Percentiles rank a stretch among this genome's conserved stretches.
These are phyloP conservation scores for Iguana delicatissima DNA, from an alignment of 2,797 vertebrate genomes.

Conservation along the genomic window DNA sequence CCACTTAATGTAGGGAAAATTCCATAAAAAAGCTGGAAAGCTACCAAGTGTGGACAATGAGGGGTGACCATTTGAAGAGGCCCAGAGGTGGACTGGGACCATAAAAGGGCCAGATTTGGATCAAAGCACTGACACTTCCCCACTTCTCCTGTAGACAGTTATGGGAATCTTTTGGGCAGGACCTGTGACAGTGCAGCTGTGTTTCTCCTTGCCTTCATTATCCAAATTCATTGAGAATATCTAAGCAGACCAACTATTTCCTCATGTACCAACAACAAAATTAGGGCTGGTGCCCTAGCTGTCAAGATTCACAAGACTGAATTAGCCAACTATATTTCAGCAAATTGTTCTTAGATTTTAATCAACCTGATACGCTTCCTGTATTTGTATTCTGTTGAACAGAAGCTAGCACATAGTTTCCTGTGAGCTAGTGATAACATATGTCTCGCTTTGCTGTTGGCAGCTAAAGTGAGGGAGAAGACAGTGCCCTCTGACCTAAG, in stretches of 20 bases:
- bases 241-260: neutral
- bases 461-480: slow-evolving; percentile 74
- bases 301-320: slow-evolving; percentile 18
- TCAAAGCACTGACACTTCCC: too few relatives aligned
- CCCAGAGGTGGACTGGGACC: too few relatives aligned
- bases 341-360: slow-evolving; percentile 66
- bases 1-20: too few relatives aligned
- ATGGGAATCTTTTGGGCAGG: too few relatives aligned
- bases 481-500: slow-evolving; percentile 80
- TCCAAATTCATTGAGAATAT: neutral
- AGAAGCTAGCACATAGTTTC: slow-evolving; percentile 73
- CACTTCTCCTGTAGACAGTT: too few relatives aligned
- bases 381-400: slow-evolving; percentile 79
- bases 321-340: slow-evolving; percentile 56
- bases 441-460: slow-evolving; percentile 75
- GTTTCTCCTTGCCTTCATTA: neutral
- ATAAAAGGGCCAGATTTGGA: too few relatives aligned
- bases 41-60: too few relatives aligned
- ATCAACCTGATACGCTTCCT: slow-evolving; percentile 79
- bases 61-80: too few relatives aligned
- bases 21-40: neutral
- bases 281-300: neutral
- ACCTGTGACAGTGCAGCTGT: neutral
- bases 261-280: neutral
- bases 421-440: slow-evolving; percentile 76